Base-by-base conservation (phyloP, 1,140 invertebrate genomes). In the Trichonephila inaurata region DNA sequence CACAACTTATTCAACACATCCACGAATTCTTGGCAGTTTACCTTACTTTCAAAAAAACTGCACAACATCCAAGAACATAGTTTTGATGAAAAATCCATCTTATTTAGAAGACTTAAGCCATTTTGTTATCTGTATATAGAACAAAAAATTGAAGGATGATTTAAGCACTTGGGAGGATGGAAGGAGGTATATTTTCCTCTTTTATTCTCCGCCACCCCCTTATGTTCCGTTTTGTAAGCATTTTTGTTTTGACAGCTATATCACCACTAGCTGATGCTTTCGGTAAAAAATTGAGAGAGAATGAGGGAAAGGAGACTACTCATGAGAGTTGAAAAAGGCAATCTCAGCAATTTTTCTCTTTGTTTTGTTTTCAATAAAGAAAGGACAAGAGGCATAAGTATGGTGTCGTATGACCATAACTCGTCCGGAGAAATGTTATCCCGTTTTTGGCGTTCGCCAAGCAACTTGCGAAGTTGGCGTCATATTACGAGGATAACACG, bases 291-390 rank as follows among this genome's bases (percentile, higher is more conserved):
- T 51, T 69, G 64, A 89, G 33, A 66, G 19, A 16, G 28, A 89
- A 89, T 28, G 62, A n/a, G 21, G 40, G 44, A 72, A 44, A 14
- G 28, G 16, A 77, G 28, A 18, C 72, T 40, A 77, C 72, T 77
- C 33, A 89, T 3, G 64, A 33, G 40, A 69, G 64, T 51, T 33
- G n/a, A 89, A 89, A 77, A 40, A 77, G 87, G 64, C 87, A 89
- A 89, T 89, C 87, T 89, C 87, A 51, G 87, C 87, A 87, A 64
- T 64, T 87, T 77, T 77, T 66, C 87, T 69, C 28, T 69, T 89
- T 89, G 33, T 69, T 89, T 89, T 89, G 87, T 69, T 89, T 89
- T 89, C 87, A 89, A 69, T 89, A 77, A 89, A 72, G 64, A 28
- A 88, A 14, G n/a, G 85, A 51, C 14, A 33, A 61, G 33, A 62